phyloP scores from a whole-genome alignment of 1,140 invertebrate genomes.

The Atta colombica region DNA sequence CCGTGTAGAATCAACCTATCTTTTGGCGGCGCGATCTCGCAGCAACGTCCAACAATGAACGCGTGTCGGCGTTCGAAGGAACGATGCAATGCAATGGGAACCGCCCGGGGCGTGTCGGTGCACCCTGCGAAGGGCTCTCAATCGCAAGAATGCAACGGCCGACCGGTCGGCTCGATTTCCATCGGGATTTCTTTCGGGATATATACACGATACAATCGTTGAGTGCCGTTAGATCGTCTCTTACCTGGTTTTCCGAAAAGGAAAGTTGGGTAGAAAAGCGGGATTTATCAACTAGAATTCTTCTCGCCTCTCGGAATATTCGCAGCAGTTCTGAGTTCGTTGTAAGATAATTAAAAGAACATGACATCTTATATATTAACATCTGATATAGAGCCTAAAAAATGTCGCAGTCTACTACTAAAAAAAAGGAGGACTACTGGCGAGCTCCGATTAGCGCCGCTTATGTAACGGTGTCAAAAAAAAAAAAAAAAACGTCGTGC shows the following conservation, averaged over 20 bases:
- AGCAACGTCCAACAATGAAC: conserved; percentile 57
- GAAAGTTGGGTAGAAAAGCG: background rate
- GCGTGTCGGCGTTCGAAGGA: conserved; percentile 69
- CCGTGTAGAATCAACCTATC: conserved; percentile 33
- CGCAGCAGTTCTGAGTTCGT: background rate
- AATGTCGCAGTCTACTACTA: background rate
- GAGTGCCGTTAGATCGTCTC: conserved; percentile 3
- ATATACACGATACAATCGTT: conserved; percentile 48
- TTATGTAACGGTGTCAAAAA: background rate
- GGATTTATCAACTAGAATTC: background rate
- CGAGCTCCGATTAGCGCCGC: conserved; percentile 22
- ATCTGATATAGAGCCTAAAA: background rate
- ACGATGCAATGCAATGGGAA: conserved; percentile 77
- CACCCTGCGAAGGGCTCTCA: conserved; percentile 77
- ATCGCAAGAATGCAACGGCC: conserved; percentile 73
- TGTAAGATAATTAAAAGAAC: background rate
- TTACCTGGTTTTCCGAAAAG: background rate
- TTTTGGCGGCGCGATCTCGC: conserved; percentile 67
- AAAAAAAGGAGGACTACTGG: background rate
- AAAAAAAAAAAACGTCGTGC: background rate
- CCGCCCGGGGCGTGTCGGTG: conserved; percentile 78
- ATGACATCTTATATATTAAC: background rate
- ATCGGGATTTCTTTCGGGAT: conserved; percentile 63
- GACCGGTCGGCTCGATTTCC: conserved; percentile 64
- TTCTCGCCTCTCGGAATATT: background rate